A percentile compares a stretch with the other conserved stretches of the same genome.
Conservation (phyloP, 2,888 invertebrate genomes). For the Eudemis profundana region DNA sequence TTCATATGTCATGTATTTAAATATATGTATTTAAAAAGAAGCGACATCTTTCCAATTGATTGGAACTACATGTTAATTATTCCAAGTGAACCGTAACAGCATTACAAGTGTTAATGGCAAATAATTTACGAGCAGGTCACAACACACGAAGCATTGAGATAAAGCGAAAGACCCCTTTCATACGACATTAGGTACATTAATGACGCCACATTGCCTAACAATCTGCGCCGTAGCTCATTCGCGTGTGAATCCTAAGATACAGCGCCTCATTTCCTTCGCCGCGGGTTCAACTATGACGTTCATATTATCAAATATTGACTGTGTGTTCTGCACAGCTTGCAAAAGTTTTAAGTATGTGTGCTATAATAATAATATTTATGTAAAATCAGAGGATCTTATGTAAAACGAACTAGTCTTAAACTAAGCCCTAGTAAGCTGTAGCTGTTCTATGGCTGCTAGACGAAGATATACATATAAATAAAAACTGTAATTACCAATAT, state of each 20-base stretch:
- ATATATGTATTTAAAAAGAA: no score
- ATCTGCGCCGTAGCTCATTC: constrained; percentile 78
- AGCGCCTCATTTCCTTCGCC: constrained; percentile 79
- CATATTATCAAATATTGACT: constrained; percentile 48
- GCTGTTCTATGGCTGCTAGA: no score
- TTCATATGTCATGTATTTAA: no score
- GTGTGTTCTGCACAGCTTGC: constrained; percentile 33
- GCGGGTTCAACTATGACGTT: constrained; percentile 58
- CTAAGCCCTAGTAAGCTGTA: no score
- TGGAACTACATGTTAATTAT: no score
- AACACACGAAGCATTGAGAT: constrained; percentile 72
- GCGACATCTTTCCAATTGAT: no score
- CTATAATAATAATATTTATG: no score
- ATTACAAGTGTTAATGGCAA: constrained; percentile 22
- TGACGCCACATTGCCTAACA: constrained; percentile 84
- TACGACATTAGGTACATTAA: constrained; percentile 84
- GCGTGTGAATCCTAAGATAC: constrained; percentile 85
- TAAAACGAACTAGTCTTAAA: no score
- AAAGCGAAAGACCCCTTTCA: constrained; percentile 82
- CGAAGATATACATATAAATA: no score
- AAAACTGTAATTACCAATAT: no score
- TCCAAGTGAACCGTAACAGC: neutral
- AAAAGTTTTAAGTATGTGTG: constrained; percentile 5
- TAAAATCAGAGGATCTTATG: no score
- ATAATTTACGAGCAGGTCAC: constrained; percentile 49